A percentile compares a stretch with the other conserved stretches of the same genome.
These are phyloP conservation scores for Conus ventricosus DNA, from an alignment of 1,140 invertebrate genomes.

Conservation along the genomic window DNA sequence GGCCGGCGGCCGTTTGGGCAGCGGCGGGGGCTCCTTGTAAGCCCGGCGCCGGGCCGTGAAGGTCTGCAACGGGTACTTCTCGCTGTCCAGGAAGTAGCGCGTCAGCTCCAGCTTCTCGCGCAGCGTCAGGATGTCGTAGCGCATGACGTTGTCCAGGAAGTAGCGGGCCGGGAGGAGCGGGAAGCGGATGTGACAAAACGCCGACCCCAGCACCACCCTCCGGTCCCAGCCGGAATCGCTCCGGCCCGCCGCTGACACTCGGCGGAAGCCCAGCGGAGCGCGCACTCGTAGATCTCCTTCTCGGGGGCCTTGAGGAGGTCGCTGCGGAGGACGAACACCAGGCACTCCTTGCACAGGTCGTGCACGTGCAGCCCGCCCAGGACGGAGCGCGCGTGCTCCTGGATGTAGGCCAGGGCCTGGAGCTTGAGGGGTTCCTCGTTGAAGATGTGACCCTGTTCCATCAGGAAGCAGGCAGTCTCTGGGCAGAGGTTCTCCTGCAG, in stretches of 20 bases:
- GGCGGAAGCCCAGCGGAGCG: slow-evolving; percentile 50
- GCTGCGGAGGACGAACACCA: slow-evolving; percentile 43
- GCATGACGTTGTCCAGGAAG: slow-evolving; percentile 38
- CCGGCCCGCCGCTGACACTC: slow-evolving; percentile 48
- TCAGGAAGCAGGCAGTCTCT: slow-evolving; percentile 82
- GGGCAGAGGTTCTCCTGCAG: slow-evolving; percentile 84
- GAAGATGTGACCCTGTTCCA: slow-evolving; percentile 55
- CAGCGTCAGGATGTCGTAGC: slow-evolving; percentile 34
- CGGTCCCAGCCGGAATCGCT: slow-evolving; percentile 45
- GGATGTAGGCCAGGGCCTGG: slow-evolving; percentile 49
- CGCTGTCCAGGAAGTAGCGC: slow-evolving; percentile 33
- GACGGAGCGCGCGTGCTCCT: slow-evolving; percentile 45
- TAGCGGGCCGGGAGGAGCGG: slow-evolving; percentile 35
- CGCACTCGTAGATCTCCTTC: slow-evolving; percentile 47
- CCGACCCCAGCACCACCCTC: slow-evolving; percentile 40
- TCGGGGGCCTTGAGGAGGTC: slow-evolving; percentile 42
- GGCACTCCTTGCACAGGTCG: slow-evolving; percentile 45
- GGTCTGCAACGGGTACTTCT: slow-evolving; percentile 37
- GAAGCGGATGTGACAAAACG: slow-evolving; percentile 47
- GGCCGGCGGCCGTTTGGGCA: background rate
- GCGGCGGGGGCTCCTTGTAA: slow-evolving; percentile 29
- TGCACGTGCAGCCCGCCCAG: slow-evolving; percentile 46
- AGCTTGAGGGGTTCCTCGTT: slow-evolving; percentile 46
- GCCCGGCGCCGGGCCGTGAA: slow-evolving; percentile 16
- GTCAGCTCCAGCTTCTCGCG: slow-evolving; percentile 36